Evolutionary conservation across 2,797 vertebrate genomes (phyloP).

Genomic region (Streptopelia turtur): DNA sequence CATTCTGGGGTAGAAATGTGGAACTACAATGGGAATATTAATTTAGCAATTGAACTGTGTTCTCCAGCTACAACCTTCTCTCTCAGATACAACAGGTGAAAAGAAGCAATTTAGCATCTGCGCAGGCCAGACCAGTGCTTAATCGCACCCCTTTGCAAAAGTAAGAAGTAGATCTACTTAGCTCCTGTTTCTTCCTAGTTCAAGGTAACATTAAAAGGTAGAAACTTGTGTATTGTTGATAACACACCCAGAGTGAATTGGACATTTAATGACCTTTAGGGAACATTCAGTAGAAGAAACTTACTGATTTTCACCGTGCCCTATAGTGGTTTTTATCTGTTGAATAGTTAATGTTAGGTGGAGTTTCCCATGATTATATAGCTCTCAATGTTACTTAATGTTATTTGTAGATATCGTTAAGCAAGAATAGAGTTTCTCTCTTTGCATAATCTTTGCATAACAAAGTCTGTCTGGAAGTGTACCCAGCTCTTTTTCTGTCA

Average conservation of each 20-base stretch:
- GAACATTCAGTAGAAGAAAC: background rate
- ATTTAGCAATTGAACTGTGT: background rate
- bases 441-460: background rate
- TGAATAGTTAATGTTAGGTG: background rate
- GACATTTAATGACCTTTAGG: background rate
- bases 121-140: background rate
- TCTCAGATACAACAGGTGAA: background rate
- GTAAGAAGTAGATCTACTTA: background rate
- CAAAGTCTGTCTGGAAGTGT: background rate
- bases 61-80: background rate
- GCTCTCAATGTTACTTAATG: background rate
- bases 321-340: background rate
- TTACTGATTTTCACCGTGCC: background rate
- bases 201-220: background rate
- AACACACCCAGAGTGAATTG: background rate
- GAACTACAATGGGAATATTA: slow-evolving; percentile 39
- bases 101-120: background rate
- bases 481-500: background rate
- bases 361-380: background rate
- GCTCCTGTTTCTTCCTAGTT: background rate
- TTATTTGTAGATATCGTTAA: background rate
- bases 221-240: background rate
- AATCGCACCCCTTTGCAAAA: background rate
- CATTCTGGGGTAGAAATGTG: background rate
- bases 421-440: background rate